Conservation (phyloP, 2,888 invertebrate species). For the Troides oblongomaculatus region DNA sequence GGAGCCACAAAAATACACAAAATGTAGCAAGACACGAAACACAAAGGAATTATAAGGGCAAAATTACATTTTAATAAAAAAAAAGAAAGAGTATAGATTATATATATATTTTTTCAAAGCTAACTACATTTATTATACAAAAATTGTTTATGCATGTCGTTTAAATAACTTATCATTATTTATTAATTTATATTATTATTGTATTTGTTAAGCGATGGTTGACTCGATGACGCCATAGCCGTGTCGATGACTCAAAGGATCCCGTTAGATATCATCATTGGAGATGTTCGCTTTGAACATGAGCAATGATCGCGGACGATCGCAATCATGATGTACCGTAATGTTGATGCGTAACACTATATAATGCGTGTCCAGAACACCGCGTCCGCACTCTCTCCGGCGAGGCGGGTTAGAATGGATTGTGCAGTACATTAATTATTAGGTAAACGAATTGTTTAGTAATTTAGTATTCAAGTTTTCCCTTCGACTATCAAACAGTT, state of each 20-base stretch:
- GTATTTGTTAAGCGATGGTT: slow-evolving; percentile 41
- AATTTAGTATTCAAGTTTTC: background rate
- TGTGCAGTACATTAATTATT: background rate
- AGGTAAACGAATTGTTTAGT: slow-evolving; percentile 1
- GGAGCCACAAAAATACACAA: slow-evolving; percentile 3
- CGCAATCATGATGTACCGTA: no score
- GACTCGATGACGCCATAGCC: slow-evolving; percentile 26
- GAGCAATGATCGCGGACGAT: no score
- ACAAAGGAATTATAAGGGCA: slow-evolving; percentile 30
- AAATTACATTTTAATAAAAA: slow-evolving; percentile 34
- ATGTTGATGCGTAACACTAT: no score
- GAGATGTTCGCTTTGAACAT: no score
- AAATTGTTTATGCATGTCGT: slow-evolving; percentile 66
- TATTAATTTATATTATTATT: slow-evolving; percentile 38
- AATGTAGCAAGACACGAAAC: slow-evolving; percentile 14
- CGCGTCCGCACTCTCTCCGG: no score
- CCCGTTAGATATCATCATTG: no score
- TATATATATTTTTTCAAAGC: slow-evolving; percentile 56
- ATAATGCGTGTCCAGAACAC: no score
- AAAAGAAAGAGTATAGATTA: slow-evolving; percentile 42
- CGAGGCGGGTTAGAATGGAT: no score
- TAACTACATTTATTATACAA: slow-evolving; percentile 74
- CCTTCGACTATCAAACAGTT: no score
- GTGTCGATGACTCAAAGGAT: slow-evolving; percentile 1
- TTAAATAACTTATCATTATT: slow-evolving; percentile 64